Percentiles rank a stretch among this genome's conserved stretches.
Conservation (phyloP, 2,888 invertebrate genomes). For the Norana najaformis region DNA sequence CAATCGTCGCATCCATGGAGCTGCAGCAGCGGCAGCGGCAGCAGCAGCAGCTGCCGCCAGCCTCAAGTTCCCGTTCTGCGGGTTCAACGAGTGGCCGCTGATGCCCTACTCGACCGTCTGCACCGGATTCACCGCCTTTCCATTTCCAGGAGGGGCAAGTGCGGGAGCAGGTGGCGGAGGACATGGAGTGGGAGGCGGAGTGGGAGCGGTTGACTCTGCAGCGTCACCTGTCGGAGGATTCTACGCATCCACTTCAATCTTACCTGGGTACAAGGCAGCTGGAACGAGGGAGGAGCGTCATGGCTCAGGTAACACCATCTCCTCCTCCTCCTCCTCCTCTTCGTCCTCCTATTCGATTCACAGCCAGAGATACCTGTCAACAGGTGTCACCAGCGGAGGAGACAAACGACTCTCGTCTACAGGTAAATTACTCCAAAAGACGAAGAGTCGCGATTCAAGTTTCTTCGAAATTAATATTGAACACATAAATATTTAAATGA, state of each 20-base stretch:
- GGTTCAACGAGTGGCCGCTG: conserved; percentile 35
- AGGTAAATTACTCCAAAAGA: neutral
- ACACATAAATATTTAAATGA: no score
- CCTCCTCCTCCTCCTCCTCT: neutral
- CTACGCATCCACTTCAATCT: conserved; percentile 34
- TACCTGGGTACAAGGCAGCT: conserved; percentile 15
- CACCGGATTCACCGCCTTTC: conserved; percentile 27
- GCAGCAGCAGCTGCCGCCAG: neutral
- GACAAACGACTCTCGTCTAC: neutral
- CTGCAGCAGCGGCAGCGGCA: neutral
- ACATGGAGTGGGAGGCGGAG: neutral
- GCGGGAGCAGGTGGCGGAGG: neutral
- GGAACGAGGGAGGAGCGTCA: neutral
- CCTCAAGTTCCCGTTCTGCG: conserved; percentile 36
- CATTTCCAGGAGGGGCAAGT: neutral
- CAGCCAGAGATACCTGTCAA: neutral
- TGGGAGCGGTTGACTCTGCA: neutral
- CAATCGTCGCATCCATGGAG: neutral
- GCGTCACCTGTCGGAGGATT: conserved; percentile 36
- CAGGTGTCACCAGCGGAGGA: neutral
- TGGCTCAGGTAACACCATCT: neutral
- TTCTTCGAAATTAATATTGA: neutral
- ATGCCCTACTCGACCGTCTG: conserved; percentile 29
- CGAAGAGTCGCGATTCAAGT: neutral
- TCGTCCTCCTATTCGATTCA: neutral